phyloP scores from a whole-genome alignment of 92 coral and sea anemone species.

The Actinernus sp. region DNA sequence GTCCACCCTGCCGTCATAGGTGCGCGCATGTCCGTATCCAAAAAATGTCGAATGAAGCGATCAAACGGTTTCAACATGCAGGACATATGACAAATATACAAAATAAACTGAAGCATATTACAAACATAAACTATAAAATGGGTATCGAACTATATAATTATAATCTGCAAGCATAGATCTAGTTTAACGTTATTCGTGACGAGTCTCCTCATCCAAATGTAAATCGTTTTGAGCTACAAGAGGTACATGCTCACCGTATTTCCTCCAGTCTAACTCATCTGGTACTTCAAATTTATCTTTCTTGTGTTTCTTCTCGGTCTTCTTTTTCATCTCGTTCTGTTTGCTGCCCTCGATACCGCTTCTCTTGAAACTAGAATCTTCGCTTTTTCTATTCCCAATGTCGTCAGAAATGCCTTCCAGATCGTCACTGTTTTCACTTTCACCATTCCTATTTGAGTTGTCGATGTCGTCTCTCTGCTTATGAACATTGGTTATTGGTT shows the following conservation, averaged over 20 bases:
- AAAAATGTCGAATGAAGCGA: no score
- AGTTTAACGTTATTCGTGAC: background rate
- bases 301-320: slow-evolving; percentile 14
- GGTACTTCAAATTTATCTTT: slow-evolving; percentile 61
- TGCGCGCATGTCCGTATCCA: no score
- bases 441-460: background rate
- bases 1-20: no score
- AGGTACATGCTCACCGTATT: slow-evolving; percentile 68
- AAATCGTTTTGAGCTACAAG: background rate
- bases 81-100: no score
- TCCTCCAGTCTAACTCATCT: slow-evolving; percentile 87
- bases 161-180: no score
- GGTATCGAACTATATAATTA: no score
- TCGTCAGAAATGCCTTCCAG: background rate
- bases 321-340: slow-evolving; percentile 12
- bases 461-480: background rate
- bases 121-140: no score
- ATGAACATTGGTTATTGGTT: no score
- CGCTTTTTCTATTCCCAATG: background rate
- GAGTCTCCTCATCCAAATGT: background rate
- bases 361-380: background rate
- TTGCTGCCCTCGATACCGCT: background rate
- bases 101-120: no score
- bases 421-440: slow-evolving; percentile 7
- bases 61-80: no score